Base-by-base conservation (phyloP, 2,113 vertebrate species). In the Conger conger region DNA sequence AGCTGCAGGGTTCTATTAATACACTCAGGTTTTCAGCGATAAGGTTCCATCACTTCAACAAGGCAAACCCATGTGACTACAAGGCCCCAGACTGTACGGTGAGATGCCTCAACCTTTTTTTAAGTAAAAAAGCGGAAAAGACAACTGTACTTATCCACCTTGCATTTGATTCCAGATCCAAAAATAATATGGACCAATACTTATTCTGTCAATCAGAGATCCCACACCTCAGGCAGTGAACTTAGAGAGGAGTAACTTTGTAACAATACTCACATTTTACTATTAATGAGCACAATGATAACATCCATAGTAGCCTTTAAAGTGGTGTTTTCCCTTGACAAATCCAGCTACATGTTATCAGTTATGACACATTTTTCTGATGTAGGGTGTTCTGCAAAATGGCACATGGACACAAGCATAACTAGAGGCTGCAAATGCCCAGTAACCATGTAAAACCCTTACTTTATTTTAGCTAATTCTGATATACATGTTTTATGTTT, bases 1-100 rank as follows among this genome's bases (percentile, higher is more conserved):
- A 91, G 88, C 87, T 91, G 81, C 78, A n/a, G 42, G 76, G 5
- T 73, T 79, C 92, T 94, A 94, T 90, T 89, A 92, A 94, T 93
- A 94, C 88, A 88, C 89, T 91, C 87, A 84, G 79, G 76, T 90
- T 89, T 91, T 87, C 89, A 93, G 89, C 86, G 91, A 87, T 83
- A 89, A 87, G 90, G 84, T 80, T 86, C 82, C 42, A 89, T 57
- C 82, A 89, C 80, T 57, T 42, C 79, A 87, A 89, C 87, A 90
- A 87, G 89, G 88, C 88, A 86, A 85, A 68, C 85, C 88, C 87
- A 91, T 89, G 87, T 90, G 85, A 90, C 85, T 83, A 54, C 15
- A 82, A 15, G 40, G 63, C 27, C 38, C 40, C 45, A 54, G 50
- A 90, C 82, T 45, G 76, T 63, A 88, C 4, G n/a, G 45, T 35